phyloP scores from a whole-genome alignment of 2,113 vertebrate genomes.

The Barbus barbus region DNA sequence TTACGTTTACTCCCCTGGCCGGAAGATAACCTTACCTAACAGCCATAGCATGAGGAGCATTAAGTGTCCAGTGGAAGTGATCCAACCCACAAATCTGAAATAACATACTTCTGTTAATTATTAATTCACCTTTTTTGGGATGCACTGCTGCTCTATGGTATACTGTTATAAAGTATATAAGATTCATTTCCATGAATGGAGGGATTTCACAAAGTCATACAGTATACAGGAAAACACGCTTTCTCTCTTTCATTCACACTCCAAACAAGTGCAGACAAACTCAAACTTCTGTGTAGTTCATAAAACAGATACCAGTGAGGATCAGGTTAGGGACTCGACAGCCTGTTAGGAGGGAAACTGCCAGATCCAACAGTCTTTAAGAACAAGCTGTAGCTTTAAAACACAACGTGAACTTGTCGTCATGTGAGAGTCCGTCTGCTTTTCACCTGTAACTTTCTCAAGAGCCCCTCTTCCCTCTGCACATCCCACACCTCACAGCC shows the following conservation, averaged over 20 bases:
- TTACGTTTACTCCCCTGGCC: neutral
- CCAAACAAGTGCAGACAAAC: constrained; percentile 32
- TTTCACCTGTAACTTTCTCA: constrained; percentile 54
- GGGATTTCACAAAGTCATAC: neutral
- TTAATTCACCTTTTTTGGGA: constrained; percentile 1
- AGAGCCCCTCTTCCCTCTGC: neutral
- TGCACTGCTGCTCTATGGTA: constrained; percentile 2
- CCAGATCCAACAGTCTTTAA: constrained; percentile 63
- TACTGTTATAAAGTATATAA: constrained; percentile 1
- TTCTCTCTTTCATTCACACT: neutral
- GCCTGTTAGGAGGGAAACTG: constrained; percentile 50
- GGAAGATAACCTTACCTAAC: neutral
- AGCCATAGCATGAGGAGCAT: neutral
- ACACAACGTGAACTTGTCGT: constrained; percentile 48
- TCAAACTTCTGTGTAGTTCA: constrained; percentile 46
- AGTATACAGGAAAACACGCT: constrained; percentile 11
- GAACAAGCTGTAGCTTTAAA: constrained; percentile 59
- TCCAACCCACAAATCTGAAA: neutral
- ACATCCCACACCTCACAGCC: constrained; percentile 84
- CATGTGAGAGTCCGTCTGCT: constrained; percentile 42
- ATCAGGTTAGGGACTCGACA: constrained; percentile 58
- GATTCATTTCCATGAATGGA: neutral
- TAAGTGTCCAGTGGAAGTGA: constrained; percentile 2
- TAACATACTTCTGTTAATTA: neutral
- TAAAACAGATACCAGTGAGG: constrained; percentile 63